Base-by-base conservation (phyloP, 2,113 vertebrate genomes). In the Ardeotis arabs region DNA sequence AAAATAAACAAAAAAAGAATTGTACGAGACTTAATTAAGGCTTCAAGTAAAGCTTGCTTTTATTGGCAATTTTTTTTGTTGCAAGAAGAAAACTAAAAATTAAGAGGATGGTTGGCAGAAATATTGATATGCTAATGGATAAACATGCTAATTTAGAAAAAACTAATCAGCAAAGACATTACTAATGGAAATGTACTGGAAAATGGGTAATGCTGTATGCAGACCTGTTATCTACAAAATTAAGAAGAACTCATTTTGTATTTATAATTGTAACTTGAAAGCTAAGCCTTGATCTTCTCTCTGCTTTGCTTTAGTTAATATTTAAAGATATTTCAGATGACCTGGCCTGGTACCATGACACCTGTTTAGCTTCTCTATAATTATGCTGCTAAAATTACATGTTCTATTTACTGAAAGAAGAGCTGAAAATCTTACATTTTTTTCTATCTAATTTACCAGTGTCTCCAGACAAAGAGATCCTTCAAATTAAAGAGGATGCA, bases 41-140 rank as follows among this genome's bases (percentile, higher is more conserved):
- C 98, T 98, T 98, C 98, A 98, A 98, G 98, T 98, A 98, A 98
- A 97, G 98, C 98, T 97, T 97, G 97, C 96, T 98, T 98, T 98
- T 98, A 98, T 98, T 98, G 98, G 98, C 97, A 98, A 98, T 98
- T 98, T 98, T 98, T 97, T 86, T 98, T 98, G 96, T 98, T 98
- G 95, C 98, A 98, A 95, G 80, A 98, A 98, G 98, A 98, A 98
- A 98, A 98, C 98, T 98, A 98, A 98, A 98, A 98, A 98, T 98
- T 98, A 98, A 98, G 97, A 98, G 97, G 98, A 97, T 97, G 97
- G 98, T 98, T 98, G 98, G 98, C 98, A 98, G 97, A 97, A 98
- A 98, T 98, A 98, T 98, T 98, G 98, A 98, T 98, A 98, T 98
- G 98, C 97, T 98, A 98, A 98, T 98, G 98, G 98, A 98, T 98